A percentile compares a stretch with the other conserved stretches of the same genome.
Conservation (phyloP, 1,140 invertebrate species). For the Euwallacea fornicatus region DNA sequence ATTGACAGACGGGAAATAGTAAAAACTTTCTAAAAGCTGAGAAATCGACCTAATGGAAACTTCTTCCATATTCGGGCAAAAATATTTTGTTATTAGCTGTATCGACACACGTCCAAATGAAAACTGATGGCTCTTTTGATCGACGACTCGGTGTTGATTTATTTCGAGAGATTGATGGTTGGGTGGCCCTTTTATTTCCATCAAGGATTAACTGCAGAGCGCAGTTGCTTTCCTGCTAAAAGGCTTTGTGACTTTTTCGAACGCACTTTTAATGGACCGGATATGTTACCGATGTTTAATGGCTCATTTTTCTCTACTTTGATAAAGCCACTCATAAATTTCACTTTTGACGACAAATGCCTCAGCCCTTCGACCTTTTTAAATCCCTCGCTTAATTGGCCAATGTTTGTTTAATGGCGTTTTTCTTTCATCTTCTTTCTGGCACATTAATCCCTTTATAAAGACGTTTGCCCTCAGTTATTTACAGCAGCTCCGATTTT, state of each 20-base stretch:
- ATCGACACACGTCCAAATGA: slow-evolving; percentile 31
- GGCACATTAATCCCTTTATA: slow-evolving; percentile 10
- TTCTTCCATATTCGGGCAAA: slow-evolving; percentile 24
- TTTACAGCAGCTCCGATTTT: slow-evolving; percentile 8
- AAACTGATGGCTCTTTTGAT: slow-evolving; percentile 36
- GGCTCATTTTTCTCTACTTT: not conserved
- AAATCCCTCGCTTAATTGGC: slow-evolving; percentile 10
- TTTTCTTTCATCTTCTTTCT: slow-evolving; percentile 16
- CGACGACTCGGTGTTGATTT: slow-evolving; percentile 25
- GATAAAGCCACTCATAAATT: not conserved
- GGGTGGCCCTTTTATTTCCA: slow-evolving; percentile 15
- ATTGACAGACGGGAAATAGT: slow-evolving; percentile 30
- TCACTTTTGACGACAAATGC: not conserved
- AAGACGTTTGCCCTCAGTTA: slow-evolving; percentile 14
- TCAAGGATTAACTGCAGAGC: slow-evolving; percentile 17
- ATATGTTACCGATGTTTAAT: not conserved
- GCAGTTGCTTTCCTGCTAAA: slow-evolving; percentile 6
- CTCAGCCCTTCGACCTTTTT: not conserved
- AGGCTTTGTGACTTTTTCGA: slow-evolving; percentile 12
- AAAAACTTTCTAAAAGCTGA: slow-evolving; percentile 28
- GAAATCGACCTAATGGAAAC: slow-evolving; percentile 21
- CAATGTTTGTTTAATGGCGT: slow-evolving; percentile 10
- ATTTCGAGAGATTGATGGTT: slow-evolving; percentile 29
- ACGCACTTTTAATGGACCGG: slow-evolving; percentile 2
- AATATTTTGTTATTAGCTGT: slow-evolving; percentile 34